phyloP scores from a whole-genome alignment of 2,888 invertebrate species.

The Drosophila diplacantha region DNA sequence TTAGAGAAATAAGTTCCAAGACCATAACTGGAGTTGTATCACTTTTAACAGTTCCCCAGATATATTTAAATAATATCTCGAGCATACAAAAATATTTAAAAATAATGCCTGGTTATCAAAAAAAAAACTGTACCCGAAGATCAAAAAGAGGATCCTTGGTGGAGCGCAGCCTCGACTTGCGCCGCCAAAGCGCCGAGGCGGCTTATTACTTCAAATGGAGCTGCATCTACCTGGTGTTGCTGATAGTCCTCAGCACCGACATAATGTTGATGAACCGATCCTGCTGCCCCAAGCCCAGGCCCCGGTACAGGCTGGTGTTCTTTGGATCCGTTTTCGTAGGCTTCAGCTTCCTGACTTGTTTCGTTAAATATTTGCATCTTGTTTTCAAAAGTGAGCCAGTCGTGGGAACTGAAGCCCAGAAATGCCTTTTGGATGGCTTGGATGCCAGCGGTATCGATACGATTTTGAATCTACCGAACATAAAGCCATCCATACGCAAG shows the following conservation, averaged over 20 bases:
- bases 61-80: neutral
- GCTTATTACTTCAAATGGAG: constrained; percentile 73
- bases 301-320: constrained; percentile 78
- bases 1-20: neutral
- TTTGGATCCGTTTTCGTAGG: constrained; percentile 76
- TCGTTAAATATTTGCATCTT: constrained; percentile 78
- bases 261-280: constrained; percentile 65
- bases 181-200: constrained; percentile 60
- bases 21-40: neutral
- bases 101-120: neutral
- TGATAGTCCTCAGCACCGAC: constrained; percentile 69
- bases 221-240: constrained; percentile 60
- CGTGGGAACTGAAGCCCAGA: constrained; percentile 79
- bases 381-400: constrained; percentile 77
- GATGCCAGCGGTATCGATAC: constrained; percentile 29
- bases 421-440: constrained; percentile 79
- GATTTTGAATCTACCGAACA: constrained; percentile 32
- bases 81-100: no score
- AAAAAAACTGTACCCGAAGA: neutral
- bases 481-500: constrained; percentile 35
- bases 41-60: neutral
- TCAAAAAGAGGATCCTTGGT: constrained; percentile 44
- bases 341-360: constrained; percentile 79
- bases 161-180: constrained; percentile 58
- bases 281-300: constrained; percentile 55